Percentiles rank a stretch among this genome's conserved stretches.
phyloP scores from a whole-genome alignment of 2,888 invertebrate genomes.

The Ephialtes manifestator region DNA sequence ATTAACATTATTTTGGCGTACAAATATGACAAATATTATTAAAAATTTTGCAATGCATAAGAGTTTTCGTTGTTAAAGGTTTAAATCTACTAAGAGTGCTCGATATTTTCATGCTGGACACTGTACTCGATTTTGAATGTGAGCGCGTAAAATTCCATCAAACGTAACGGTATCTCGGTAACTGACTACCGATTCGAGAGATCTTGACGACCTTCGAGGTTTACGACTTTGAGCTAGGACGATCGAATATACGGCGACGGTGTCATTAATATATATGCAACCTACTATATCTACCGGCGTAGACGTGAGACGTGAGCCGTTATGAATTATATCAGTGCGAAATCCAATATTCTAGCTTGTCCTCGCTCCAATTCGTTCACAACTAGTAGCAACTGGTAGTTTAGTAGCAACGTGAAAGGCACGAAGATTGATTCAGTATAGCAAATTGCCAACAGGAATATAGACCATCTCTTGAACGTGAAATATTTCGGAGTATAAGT shows the following conservation, averaged over 20 bases:
- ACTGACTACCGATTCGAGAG: constrained; percentile 20
- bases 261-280: constrained; percentile 49
- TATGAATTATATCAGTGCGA: constrained; percentile 55
- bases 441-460: constrained; percentile 50
- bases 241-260: constrained; percentile 9
- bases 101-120: background rate
- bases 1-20: too few relatives aligned
- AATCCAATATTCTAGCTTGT: constrained; percentile 64
- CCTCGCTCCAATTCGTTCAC: constrained; percentile 62
- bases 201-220: constrained; percentile 58
- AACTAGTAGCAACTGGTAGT: background rate
- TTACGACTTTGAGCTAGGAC: constrained; percentile 28
- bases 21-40: too few relatives aligned
- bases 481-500: constrained; percentile 26
- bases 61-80: too few relatives aligned
- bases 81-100: too few relatives aligned
- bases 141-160: constrained; percentile 7
- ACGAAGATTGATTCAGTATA: constrained; percentile 51
- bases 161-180: constrained; percentile 42
- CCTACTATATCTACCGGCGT: constrained; percentile 4
- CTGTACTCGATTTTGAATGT: background rate
- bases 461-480: constrained; percentile 29
- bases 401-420: constrained; percentile 49
- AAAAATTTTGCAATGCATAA: too few relatives aligned
- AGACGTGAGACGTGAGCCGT: constrained; percentile 30